Evolutionary conservation across 2,797 vertebrate species (phyloP), one percentile per base, ranked within the genome.

Genomic region (Cuniculus paca): DNA sequence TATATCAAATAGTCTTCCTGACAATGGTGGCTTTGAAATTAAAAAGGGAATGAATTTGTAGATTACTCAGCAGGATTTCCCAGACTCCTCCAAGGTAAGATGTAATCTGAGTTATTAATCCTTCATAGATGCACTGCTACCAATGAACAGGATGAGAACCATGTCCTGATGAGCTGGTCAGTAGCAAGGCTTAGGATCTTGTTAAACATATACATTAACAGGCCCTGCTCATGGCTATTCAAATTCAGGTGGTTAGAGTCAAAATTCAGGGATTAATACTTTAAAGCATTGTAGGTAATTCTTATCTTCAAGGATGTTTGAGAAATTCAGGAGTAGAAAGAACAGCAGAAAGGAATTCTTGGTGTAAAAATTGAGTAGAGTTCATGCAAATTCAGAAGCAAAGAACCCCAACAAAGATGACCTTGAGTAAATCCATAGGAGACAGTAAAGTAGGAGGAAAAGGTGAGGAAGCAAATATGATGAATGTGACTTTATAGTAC

Each of bases 221-320:
- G 5, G 19, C 9, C 11, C 61, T 74, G 28, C 4, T 50, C 5
- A 68, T 70, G 14, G 34, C 52, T 60, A 70, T 52, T 77, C 39
- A n/a, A 11, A 56, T 54, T 52, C 12, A 78, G 77, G 22, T 31
- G 11, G 28, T 48, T 45, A 75, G 48, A 28, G n/a, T 39, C 2
- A 36, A 92, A 83, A 58, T 39, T 39, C 14, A 52, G 83, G n/a
- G 24, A 45, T 50, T 16, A 60, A 0, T 19, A 26, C 54, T 50
- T 84, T 86, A 48, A 80, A 74, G 31, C 13, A 24, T 77, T 90
- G 12, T 70, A 90, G 28, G 6, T 70, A 22, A 74, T 65, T 52
- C 45, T 79, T 68, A 56, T 80, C 39, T 88, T 94, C 36, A 56
- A 31, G 39, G 60, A 91, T 82, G 17, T 45, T 74, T 36, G 36